Percentiles rank a stretch among this genome's conserved stretches.
Evolutionary conservation across 2,888 invertebrate genomes (phyloP).

Genomic region (Tenthredo mesomela): DNA sequence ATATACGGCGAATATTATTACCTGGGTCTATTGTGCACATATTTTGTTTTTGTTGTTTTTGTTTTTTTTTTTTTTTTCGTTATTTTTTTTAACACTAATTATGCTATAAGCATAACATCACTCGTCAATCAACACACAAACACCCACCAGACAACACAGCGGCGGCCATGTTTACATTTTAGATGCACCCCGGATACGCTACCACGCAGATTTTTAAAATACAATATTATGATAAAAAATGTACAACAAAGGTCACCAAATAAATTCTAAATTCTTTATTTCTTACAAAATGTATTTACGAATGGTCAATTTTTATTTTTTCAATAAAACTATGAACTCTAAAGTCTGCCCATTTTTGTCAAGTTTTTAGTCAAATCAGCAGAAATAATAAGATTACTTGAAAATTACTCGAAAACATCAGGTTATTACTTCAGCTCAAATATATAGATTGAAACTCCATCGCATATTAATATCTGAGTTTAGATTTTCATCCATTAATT

Average conservation of each 20-base stretch:
- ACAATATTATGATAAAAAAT: slow-evolving; percentile 14
- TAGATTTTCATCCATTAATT: background rate
- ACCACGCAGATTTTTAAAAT: slow-evolving; percentile 32
- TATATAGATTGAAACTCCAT: background rate
- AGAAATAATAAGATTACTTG: background rate
- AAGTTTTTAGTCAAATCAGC: slow-evolving; percentile 43
- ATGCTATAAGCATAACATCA: slow-evolving; percentile 60
- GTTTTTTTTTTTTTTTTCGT: background rate
- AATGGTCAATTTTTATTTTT: background rate
- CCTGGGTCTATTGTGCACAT: slow-evolving; percentile 69
- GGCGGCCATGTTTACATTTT: slow-evolving; percentile 75
- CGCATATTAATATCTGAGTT: background rate
- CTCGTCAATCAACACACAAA: slow-evolving; percentile 66
- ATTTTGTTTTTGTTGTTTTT: slow-evolving; percentile 56
- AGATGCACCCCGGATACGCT: slow-evolving; percentile 60
- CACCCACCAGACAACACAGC: slow-evolving; percentile 71
- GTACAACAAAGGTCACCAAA: background rate
- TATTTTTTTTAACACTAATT: slow-evolving; percentile 59
- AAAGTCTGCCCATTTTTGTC: background rate
- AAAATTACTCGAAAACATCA: background rate
- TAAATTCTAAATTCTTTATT: background rate
- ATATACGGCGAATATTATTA: slow-evolving; percentile 58
- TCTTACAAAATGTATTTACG: background rate
- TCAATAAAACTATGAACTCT: background rate
- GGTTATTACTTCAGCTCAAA: background rate